Conservation (phyloP, 2,113 vertebrate species). For the Semicossyphus pulcher region DNA sequence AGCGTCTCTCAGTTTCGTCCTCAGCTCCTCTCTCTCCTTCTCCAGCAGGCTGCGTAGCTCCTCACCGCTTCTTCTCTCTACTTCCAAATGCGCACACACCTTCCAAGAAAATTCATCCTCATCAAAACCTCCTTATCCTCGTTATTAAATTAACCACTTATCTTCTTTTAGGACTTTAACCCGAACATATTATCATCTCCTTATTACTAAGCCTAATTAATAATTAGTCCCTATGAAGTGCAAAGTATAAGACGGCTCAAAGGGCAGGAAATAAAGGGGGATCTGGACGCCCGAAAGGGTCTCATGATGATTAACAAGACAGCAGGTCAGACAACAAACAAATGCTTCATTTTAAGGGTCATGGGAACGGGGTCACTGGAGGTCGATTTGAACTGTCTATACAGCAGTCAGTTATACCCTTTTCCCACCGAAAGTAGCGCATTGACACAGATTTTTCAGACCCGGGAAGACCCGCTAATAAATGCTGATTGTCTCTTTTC, state of each 20-base stretch:
- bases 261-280: conserved; percentile 35
- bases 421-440: too few relatives aligned
- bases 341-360: not conserved
- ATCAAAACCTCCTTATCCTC: too few relatives aligned
- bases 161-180: conserved; percentile 10
- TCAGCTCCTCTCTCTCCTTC: conserved; percentile 86
- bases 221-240: conserved; percentile 23
- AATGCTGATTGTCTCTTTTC: too few relatives aligned
- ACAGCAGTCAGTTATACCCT: too few relatives aligned
- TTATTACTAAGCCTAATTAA: conserved; percentile 32
- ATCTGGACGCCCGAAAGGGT: not conserved
- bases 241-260: conserved; percentile 32
- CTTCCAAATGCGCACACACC: conserved; percentile 82
- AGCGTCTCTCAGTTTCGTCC: conserved; percentile 85
- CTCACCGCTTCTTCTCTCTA: conserved; percentile 86
- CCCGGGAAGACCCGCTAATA: too few relatives aligned
- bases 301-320: conserved; percentile 1
- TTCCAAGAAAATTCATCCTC: conserved; percentile 40
- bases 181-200: conserved; percentile 13
- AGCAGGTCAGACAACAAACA: conserved; percentile 4
- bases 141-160: not conserved
- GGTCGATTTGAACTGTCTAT: too few relatives aligned
- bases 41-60: conserved; percentile 84
- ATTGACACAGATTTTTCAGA: too few relatives aligned
- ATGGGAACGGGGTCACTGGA: not conserved